phyloP scores from a whole-genome alignment of 2,888 invertebrate species.

The Zygothrica quintamaculata region DNA sequence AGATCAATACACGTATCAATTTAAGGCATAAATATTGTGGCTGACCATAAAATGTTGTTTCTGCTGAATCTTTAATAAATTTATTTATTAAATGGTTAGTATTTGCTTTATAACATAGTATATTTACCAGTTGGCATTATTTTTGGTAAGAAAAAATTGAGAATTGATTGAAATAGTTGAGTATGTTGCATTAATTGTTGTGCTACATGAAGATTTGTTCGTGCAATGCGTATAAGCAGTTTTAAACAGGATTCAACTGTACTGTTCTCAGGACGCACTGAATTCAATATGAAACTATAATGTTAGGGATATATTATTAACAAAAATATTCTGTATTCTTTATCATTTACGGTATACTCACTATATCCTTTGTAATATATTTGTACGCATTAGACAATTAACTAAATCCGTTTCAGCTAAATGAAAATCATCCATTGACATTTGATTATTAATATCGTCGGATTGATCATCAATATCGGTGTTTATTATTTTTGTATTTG shows the following conservation, averaged over 20 bases:
- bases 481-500: slow-evolving; percentile 69
- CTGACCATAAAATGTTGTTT: slow-evolving; percentile 86
- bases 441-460: slow-evolving; percentile 85
- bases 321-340: too few relatives aligned
- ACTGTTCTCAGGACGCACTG: slow-evolving; percentile 88
- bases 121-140: slow-evolving; percentile 67
- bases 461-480: slow-evolving; percentile 82
- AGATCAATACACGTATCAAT: slow-evolving; percentile 89
- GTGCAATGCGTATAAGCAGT: slow-evolving; percentile 90
- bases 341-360: slow-evolving; percentile 72
- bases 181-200: slow-evolving; percentile 87
- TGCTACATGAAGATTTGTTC: slow-evolving; percentile 90
- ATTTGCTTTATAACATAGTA: slow-evolving; percentile 63
- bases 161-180: slow-evolving; percentile 87
- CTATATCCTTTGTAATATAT: slow-evolving; percentile 90
- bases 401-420: slow-evolving; percentile 93
- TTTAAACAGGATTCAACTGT: slow-evolving; percentile 91
- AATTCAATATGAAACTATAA: slow-evolving; percentile 90
- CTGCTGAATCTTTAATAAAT: too few relatives aligned
- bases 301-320: too few relatives aligned
- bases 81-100: too few relatives aligned
- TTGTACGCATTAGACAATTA: slow-evolving; percentile 89
- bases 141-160: slow-evolving; percentile 86
- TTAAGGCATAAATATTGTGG: slow-evolving; percentile 90
- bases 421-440: slow-evolving; percentile 93